Conservation (phyloP, 1,140 invertebrate genomes). For the Zaprionus inermis region DNA sequence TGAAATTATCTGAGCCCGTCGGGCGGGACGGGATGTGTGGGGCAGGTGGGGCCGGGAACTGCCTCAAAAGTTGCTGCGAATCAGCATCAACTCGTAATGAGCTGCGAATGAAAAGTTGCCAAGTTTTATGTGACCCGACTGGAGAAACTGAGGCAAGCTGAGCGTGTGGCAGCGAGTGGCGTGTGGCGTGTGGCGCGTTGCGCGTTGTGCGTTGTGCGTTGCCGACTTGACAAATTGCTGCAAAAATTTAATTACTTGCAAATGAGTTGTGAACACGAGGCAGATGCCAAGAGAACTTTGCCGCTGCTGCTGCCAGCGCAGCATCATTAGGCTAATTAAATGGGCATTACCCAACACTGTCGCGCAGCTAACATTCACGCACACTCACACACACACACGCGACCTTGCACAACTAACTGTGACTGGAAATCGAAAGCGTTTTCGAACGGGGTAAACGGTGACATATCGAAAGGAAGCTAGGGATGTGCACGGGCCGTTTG, state of each 20-base stretch:
- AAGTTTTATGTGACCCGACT: conserved; percentile 67
- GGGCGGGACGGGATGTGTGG: too few relatives aligned
- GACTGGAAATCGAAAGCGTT: conserved; percentile 8
- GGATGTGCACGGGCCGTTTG: neutral
- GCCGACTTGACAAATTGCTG: conserved; percentile 60
- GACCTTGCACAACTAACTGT: conserved; percentile 15
- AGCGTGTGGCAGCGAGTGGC: neutral
- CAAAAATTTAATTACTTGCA: conserved; percentile 65
- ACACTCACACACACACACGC: neutral
- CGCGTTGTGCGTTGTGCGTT: conserved; percentile 19
- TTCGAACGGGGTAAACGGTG: neutral
- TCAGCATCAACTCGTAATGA: conserved; percentile 42
- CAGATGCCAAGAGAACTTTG: conserved; percentile 37
- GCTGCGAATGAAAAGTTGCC: conserved; percentile 51
- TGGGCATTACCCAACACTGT: conserved; percentile 41
- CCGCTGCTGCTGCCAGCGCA: conserved; percentile 7
- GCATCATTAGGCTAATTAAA: conserved; percentile 62
- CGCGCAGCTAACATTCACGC: too few relatives aligned
- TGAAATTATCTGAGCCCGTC: conserved; percentile 57
- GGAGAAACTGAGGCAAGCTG: conserved; percentile 32
- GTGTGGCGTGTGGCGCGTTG: neutral
- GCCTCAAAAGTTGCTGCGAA: conserved; percentile 14
- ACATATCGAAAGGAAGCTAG: neutral
- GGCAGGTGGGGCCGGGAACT: neutral
- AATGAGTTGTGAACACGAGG: conserved; percentile 56